Conservation (phyloP, 2,797 vertebrate species). For the Acipenser ruthenus region DNA sequence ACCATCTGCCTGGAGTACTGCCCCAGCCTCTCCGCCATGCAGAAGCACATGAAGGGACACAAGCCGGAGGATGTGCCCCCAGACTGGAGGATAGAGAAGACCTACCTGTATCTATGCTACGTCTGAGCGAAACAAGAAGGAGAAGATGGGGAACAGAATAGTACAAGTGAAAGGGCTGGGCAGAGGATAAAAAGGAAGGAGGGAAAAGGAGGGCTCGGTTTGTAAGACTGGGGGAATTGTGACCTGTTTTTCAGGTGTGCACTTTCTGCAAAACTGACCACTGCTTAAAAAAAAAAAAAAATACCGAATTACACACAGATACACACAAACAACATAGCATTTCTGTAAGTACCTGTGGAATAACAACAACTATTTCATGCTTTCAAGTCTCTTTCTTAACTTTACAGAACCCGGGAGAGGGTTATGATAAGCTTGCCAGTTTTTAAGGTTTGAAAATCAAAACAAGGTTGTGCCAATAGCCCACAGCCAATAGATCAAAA, state of each 20-base stretch:
- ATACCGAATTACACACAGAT: conserved; percentile 15
- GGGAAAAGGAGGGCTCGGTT: background rate
- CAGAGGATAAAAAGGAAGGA: conserved; percentile 18
- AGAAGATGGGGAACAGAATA: conserved; percentile 41
- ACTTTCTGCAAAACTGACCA: conserved; percentile 20
- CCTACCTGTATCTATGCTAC: conserved; percentile 95
- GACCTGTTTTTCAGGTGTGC: conserved; percentile 21
- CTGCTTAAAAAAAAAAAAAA: conserved; percentile 20
- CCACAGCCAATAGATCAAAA: background rate
- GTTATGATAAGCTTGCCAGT: background rate
- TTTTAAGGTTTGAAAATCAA: background rate
- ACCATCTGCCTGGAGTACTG: conserved; percentile 98
- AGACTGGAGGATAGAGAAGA: conserved; percentile 98
- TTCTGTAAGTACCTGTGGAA: background rate
- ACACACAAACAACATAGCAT: conserved; percentile 19
- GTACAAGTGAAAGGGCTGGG: conserved; percentile 32
- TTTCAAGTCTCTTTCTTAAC: background rate
- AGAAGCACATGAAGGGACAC: conserved; percentile 98
- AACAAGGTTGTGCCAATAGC: no score
- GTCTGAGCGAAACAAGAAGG: conserved; percentile 65
- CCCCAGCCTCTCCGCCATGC: conserved; percentile 97
- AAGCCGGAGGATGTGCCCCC: conserved; percentile 93
- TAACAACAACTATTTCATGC: background rate
- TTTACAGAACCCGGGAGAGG: background rate
- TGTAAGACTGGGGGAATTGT: background rate